These are phyloP conservation scores for Amphipyra berbera DNA, from an alignment of 2,888 invertebrate genomes.

Conservation along the genomic window DNA sequence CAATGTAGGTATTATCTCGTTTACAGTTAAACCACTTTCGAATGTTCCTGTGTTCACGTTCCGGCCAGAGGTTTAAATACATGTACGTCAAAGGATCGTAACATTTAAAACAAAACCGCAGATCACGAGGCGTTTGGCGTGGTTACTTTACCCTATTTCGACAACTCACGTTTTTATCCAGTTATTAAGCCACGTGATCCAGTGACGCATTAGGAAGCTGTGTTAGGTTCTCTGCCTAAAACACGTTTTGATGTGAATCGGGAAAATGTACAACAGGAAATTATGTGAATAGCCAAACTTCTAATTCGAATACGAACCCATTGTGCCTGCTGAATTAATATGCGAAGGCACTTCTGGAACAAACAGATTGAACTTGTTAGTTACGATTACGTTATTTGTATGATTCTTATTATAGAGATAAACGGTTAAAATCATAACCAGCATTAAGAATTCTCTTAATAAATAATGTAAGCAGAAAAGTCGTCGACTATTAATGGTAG, in stretches of 20 bases:
- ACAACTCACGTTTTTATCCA: conserved; percentile 68
- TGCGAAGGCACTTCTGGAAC: neutral
- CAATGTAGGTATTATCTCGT: conserved; percentile 21
- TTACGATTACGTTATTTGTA: neutral
- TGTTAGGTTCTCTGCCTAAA: conserved; percentile 21
- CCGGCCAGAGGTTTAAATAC: conserved; percentile 44
- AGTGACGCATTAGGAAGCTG: conserved; percentile 67
- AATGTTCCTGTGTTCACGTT: conserved; percentile 49
- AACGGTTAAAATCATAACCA: neutral
- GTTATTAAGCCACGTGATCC: conserved; percentile 63
- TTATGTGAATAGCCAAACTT: neutral
- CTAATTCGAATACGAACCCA: neutral
- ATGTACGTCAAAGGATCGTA: conserved; percentile 47
- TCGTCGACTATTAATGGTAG: conserved; percentile 19
- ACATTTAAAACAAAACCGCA: conserved; percentile 61
- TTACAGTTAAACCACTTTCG: conserved; percentile 36
- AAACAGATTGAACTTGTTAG: too few species aligned
- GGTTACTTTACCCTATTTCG: conserved; percentile 68
- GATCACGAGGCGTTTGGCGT: conserved; percentile 70
- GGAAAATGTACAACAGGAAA: conserved; percentile 16
- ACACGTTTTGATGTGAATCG: conserved; percentile 24
- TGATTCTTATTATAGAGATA: conserved; percentile 2
- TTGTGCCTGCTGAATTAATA: neutral
- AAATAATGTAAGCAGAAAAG: conserved; percentile 18
- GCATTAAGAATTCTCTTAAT: conserved; percentile 2